Conservation (phyloP, 2,888 invertebrate species). For the Drosophila merina region DNA sequence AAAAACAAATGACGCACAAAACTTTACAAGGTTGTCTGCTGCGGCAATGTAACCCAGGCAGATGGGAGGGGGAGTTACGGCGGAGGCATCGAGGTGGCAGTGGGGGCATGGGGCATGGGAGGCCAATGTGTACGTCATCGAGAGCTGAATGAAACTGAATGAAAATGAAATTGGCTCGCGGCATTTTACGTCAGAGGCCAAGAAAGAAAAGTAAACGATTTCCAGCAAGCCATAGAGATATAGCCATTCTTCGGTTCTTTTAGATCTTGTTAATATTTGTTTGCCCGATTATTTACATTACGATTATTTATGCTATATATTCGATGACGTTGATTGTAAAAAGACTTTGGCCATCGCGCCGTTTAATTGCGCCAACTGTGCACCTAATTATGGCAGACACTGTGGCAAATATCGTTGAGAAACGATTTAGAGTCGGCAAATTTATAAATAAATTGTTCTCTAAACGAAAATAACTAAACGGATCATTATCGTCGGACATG, state of each 20-base stretch:
- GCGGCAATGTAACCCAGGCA: constrained; percentile 44
- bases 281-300: constrained; percentile 59
- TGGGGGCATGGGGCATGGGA: constrained; percentile 6
- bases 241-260: constrained; percentile 13
- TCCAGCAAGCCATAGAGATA: constrained; percentile 11
- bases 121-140: constrained; percentile 65
- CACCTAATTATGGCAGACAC: constrained; percentile 62
- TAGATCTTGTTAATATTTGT: constrained; percentile 35
- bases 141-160: constrained; percentile 68
- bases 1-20: constrained; percentile 71
- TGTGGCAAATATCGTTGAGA: constrained; percentile 35
- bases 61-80: background rate
- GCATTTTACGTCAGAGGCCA: constrained; percentile 65
- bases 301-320: constrained; percentile 55
- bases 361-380: constrained; percentile 45
- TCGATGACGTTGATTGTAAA: constrained; percentile 58
- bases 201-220: constrained; percentile 39
- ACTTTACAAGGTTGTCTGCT: constrained; percentile 74
- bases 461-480: constrained; percentile 47
- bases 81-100: background rate
- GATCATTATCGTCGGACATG: constrained; percentile 43
- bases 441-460: constrained; percentile 54
- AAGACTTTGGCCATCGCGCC: constrained; percentile 25
- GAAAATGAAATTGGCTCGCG: constrained; percentile 65
- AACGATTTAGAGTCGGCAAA: constrained; percentile 25